phyloP scores from a whole-genome alignment of 2,113 vertebrate genomes.

The Elgaria multicarinata region DNA sequence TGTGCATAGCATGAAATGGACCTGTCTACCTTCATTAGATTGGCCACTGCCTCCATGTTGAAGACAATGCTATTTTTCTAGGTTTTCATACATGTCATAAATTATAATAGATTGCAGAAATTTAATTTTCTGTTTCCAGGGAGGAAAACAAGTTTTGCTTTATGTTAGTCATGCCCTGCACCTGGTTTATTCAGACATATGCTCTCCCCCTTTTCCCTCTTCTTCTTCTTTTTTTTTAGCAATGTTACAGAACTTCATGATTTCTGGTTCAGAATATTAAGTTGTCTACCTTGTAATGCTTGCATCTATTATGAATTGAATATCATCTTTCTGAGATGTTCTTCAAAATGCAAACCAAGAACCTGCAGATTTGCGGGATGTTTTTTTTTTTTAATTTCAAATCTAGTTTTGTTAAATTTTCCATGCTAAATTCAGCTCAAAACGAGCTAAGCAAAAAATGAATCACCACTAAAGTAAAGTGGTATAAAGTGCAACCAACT shows the following conservation, averaged over 20 bases:
- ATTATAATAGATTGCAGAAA: neutral
- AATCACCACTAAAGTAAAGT: neutral
- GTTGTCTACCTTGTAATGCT: neutral
- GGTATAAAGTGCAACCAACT: neutral
- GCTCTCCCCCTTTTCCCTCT: accelerated
- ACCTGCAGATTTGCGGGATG: neutral
- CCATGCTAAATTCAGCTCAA: neutral
- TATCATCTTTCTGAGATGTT: neutral
- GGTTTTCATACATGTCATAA: neutral
- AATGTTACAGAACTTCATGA: neutral
- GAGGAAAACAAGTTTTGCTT: neutral
- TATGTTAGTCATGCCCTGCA: neutral
- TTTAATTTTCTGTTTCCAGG: neutral
- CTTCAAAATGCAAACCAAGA: neutral
- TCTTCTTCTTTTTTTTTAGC: neutral
- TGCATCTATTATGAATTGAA: neutral
- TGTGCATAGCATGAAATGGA: neutral
- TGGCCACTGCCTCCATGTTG: neutral
- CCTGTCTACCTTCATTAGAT: neutral
- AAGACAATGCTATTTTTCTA: neutral
- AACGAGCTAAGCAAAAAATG: too few species aligned
- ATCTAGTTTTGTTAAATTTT: neutral
- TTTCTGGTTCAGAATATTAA: neutral
- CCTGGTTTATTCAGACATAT: neutral
- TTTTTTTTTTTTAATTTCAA: neutral